Evolutionary conservation across 2,113 vertebrate genomes (phyloP), one percentile per base, ranked within the genome.

Genomic region (Entelurus aequoreus): DNA sequence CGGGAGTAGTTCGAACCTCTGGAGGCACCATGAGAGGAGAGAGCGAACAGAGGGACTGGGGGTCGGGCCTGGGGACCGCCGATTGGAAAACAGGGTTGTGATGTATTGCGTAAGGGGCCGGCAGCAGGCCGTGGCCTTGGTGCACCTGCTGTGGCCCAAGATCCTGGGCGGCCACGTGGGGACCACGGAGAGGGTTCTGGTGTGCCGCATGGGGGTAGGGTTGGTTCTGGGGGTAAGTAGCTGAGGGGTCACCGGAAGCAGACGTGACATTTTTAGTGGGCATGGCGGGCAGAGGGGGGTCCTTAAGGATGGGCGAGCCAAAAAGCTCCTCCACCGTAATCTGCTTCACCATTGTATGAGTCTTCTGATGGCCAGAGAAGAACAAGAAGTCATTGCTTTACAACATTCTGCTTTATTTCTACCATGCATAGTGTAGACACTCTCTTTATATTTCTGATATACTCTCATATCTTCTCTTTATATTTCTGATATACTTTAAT

Each of bases 241-340:
- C 81, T 21, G 86, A 72, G 48, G 86, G 90, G 35, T 93, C 92
- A 15, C 47, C 48, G 49, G 82, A 46, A 19, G 69, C 40, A 4
- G 59, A 0, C 47, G 60, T 37, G 51, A 76, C 76, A 64, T 88
- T 92, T 19, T 89, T 77, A 53, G 71, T 78, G 15, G 91, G 76
- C 81, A 88, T 77, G 76, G 0, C 60, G 11, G 75, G 79, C 21
- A 72, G 78, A 2, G 89, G 66, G n/a, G 91, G 88, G 28, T 97
- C 95, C 83, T 95, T 99, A n/a, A 91, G 90, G 58, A 97, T 79
- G 63, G 94, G 92, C 0, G 94, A 95, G 76, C 95, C 94, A 76
- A 99, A 99, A 44, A 99, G 88, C 64, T 99, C 96, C 87, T 99
- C 96, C n/a, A 99, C 93, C 3, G 95, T 99, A 83, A 99, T 94